These are phyloP conservation scores for Promerops cafer DNA, from an alignment of 2,113 vertebrate genomes.

Conservation along the genomic window DNA sequence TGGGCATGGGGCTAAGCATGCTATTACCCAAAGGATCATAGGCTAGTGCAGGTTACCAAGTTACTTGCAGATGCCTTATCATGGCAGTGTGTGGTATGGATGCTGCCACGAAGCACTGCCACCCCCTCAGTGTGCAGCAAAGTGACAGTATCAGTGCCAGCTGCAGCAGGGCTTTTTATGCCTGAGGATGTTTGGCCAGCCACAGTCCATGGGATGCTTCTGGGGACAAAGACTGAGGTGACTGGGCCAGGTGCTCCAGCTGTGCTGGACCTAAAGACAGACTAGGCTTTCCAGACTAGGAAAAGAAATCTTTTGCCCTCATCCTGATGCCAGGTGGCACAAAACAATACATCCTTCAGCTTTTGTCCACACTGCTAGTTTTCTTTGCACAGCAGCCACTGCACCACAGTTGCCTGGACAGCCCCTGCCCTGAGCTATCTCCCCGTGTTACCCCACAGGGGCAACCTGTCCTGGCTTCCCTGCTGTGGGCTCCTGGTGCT, in stretches of 20 bases:
- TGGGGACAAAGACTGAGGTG: neutral
- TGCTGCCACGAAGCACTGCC: neutral
- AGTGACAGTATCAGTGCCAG: neutral
- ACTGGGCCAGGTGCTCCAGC: neutral
- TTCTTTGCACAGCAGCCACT: neutral
- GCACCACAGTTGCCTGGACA: neutral
- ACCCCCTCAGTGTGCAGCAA: neutral
- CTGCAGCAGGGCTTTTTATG: neutral
- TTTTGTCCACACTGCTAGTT: neutral
- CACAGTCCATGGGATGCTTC: neutral
- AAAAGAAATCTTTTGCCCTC: neutral
- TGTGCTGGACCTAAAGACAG: neutral
- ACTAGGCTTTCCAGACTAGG: neutral
- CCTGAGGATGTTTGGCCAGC: neutral
- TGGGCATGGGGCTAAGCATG: neutral
- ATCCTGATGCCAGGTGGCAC: neutral
- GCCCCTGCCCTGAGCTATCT: neutral
- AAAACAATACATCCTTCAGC: neutral
- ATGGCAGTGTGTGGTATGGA: neutral
- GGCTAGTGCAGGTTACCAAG: neutral
- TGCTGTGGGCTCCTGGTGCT: neutral
- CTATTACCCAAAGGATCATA: neutral
- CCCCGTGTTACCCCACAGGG: fast-evolving
- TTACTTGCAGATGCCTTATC: neutral
- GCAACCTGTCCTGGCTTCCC: fast-evolving